Conservation (phyloP, 92 coral and sea anemone genomes). For the Epizoanthus scotinus region DNA sequence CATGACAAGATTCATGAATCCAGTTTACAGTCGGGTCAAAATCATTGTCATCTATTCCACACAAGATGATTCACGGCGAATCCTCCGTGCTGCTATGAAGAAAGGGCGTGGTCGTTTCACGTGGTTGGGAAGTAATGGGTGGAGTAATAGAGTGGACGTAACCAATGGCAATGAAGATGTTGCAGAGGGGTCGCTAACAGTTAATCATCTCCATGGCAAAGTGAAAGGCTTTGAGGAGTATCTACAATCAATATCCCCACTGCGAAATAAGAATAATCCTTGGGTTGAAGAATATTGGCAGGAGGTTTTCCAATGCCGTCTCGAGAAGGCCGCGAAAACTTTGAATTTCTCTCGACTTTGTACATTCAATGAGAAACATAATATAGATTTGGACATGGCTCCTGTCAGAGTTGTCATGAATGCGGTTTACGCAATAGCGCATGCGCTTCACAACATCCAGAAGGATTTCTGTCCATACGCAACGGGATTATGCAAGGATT, state of each 20-base stretch:
- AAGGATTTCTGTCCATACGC: constrained; percentile 53
- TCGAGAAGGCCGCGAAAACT: constrained; percentile 49
- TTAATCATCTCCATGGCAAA: constrained; percentile 84
- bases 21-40: constrained; percentile 36
- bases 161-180: constrained; percentile 80
- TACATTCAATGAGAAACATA: constrained; percentile 47
- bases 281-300: constrained; percentile 98
- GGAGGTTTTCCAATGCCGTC: constrained; percentile 55
- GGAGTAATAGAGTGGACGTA: constrained; percentile 90
- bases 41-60: constrained; percentile 75
- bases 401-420: constrained; percentile 89
- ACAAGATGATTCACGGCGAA: constrained; percentile 78
- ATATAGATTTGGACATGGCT: constrained; percentile 62
- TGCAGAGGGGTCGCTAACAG: constrained; percentile 86
- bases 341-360: constrained; percentile 54
- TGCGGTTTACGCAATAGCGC: constrained; percentile 87
- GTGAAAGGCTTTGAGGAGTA: constrained; percentile 69
- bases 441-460: constrained; percentile 84
- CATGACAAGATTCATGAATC: constrained; percentile 20
- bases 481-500: constrained; percentile 56
- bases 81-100: constrained; percentile 74
- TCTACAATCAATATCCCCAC: constrained; percentile 51
- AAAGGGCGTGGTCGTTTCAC: constrained; percentile 64
- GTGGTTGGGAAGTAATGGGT: constrained; percentile 93
- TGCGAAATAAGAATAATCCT: constrained; percentile 49